Percentiles rank a stretch among this genome's conserved stretches.
phyloP scores from a whole-genome alignment of 2,113 vertebrate genomes.

The Trematocara variabile region DNA sequence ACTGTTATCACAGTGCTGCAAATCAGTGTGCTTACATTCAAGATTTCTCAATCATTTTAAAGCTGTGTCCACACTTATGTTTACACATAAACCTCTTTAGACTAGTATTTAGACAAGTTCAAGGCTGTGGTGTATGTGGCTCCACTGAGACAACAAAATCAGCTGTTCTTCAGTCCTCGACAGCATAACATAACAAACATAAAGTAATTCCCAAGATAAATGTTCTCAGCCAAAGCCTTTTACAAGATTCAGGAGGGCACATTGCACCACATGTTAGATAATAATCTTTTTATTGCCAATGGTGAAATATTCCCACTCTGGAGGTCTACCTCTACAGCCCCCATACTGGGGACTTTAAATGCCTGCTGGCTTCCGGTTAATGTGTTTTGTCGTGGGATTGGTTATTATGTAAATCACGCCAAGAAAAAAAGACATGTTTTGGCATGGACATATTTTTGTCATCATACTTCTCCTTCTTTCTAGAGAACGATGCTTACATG shows the following conservation, averaged over 20 bases:
- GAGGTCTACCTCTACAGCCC: not conserved
- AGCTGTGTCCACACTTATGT: not conserved
- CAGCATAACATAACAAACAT: not conserved
- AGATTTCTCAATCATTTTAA: not conserved
- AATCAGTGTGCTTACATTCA: not conserved
- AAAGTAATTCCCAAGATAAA: not conserved
- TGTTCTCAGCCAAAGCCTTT: not conserved
- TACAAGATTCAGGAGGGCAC: not conserved
- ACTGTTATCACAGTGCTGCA: not conserved
- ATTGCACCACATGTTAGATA: not conserved
- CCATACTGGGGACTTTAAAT: not conserved
- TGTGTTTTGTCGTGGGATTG: not conserved
- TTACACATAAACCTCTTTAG: not conserved
- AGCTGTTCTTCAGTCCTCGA: not conserved
- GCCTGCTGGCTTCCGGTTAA: not conserved
- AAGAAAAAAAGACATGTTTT: not conserved
- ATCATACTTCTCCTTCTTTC: not conserved
- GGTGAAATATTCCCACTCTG: not conserved
- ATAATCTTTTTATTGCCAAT: not conserved
- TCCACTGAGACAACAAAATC: not conserved
- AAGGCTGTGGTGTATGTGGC: not conserved
- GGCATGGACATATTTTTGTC: not conserved
- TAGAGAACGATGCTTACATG: not conserved
- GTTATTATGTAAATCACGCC: rapidly evolving
- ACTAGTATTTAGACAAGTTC: not conserved